These are phyloP conservation scores for Colaptes auratus DNA, from an alignment of 2,113 vertebrate genomes.

Conservation along the genomic window DNA sequence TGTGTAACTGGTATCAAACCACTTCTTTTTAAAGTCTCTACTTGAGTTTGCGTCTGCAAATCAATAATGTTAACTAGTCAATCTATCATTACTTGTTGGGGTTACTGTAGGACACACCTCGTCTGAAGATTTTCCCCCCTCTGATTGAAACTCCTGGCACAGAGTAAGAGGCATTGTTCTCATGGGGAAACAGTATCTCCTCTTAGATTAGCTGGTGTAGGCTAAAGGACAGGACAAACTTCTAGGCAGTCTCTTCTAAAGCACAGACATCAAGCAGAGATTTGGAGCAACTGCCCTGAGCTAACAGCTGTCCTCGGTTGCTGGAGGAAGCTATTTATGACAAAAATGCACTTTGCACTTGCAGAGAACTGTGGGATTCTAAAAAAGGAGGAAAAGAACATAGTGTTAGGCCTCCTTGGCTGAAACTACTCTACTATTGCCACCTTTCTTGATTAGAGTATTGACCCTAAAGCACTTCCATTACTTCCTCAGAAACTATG, in stretches of 20 bases:
- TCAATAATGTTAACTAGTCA: neutral
- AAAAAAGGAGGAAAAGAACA: neutral
- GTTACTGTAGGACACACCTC: neutral
- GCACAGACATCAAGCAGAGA: neutral
- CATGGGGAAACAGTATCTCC: neutral
- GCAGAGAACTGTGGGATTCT: neutral
- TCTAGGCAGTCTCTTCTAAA: neutral
- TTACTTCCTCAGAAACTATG: neutral
- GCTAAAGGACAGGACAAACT: neutral
- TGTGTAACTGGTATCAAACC: conserved; percentile 19
- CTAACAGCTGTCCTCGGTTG: neutral
- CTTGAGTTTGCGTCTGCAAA: neutral
- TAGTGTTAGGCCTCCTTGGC: neutral
- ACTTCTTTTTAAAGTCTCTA: neutral
- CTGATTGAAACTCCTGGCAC: neutral
- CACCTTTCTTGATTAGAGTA: neutral
- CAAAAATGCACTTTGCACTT: neutral
- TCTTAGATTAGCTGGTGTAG: neutral
- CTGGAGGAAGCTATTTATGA: neutral
- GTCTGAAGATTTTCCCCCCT: neutral
- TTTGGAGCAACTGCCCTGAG: neutral
- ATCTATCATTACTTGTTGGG: conserved; percentile 7
- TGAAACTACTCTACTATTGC: neutral
- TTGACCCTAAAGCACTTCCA: neutral
- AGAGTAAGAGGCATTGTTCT: neutral